A percentile compares a stretch with the other conserved stretches of the same genome.
Conservation (phyloP, 2,113 vertebrate genomes). For the Piaya cayana region DNA sequence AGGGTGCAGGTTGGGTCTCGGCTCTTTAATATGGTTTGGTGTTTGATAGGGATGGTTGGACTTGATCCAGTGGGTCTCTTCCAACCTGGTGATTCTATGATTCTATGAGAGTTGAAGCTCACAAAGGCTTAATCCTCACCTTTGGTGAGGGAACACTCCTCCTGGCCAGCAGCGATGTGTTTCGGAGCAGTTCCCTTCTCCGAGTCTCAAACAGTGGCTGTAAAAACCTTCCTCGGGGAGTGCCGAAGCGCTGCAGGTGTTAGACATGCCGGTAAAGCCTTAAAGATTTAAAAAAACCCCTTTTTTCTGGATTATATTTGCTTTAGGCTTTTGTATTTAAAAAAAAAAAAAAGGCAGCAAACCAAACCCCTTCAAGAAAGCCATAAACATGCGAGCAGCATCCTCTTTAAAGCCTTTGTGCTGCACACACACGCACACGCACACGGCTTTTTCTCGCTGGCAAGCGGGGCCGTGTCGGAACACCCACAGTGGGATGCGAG, state of each 20-base stretch:
- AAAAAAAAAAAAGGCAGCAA: neutral
- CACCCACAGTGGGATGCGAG: constrained; percentile 11
- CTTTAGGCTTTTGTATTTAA: constrained; percentile 10
- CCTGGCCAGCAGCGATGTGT: neutral
- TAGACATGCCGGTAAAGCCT: neutral
- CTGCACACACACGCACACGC: neutral
- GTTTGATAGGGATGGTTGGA: no score
- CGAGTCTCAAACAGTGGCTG: neutral
- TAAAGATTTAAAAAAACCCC: neutral
- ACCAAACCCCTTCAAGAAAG: neutral
- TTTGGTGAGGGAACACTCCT: neutral
- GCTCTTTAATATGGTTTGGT: no score
- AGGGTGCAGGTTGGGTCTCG: no score
- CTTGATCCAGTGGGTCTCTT: no score
- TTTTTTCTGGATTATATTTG: constrained; percentile 10
- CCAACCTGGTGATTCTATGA: no score
- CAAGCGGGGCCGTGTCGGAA: neutral
- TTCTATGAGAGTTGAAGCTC: neutral
- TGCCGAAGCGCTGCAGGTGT: neutral
- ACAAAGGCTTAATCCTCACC: neutral
- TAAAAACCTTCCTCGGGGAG: neutral
- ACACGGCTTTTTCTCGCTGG: neutral
- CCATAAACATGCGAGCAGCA: neutral
- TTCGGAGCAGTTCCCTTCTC: neutral
- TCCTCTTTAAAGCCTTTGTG: neutral